phyloP scores from a whole-genome alignment of 2,888 invertebrate species.

The Rhagonycha fulva region DNA sequence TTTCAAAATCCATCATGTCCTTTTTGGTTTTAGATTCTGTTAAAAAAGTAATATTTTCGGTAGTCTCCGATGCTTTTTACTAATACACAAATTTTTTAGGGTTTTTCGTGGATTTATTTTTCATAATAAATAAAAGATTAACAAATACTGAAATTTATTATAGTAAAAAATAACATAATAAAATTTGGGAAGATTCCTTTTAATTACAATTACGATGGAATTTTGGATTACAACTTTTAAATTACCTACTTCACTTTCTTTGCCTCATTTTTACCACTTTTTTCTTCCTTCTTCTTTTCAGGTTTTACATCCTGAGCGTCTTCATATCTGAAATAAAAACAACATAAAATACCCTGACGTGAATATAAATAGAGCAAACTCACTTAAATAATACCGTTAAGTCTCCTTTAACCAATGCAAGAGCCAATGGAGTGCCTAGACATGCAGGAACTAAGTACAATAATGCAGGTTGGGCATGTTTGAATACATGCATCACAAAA shows the following conservation, averaged over 20 bases:
- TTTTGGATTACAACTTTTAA: background rate
- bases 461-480: slow-evolving; percentile 97
- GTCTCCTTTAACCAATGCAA: slow-evolving; percentile 90
- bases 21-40: too few relatives aligned
- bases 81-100: too few relatives aligned
- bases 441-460: slow-evolving; percentile 97
- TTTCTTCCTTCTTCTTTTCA: slow-evolving; percentile 49
- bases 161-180: background rate
- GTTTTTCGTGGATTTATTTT: too few relatives aligned
- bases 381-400: slow-evolving; percentile 87
- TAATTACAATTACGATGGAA: background rate
- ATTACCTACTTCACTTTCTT: slow-evolving; percentile 52
- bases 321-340: slow-evolving; percentile 63
- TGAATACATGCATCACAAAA: slow-evolving; percentile 96
- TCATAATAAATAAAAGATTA: background rate
- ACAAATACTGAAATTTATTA: background rate
- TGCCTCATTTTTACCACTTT: slow-evolving; percentile 47
- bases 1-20: too few relatives aligned
- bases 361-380: slow-evolving; percentile 52
- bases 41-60: too few relatives aligned
- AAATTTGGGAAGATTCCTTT: background rate
- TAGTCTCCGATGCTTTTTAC: too few relatives aligned
- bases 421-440: slow-evolving; percentile 83
- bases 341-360: background rate
- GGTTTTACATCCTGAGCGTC: slow-evolving; percentile 65